Conservation (phyloP, 2,113 vertebrate genomes). For the Cephalopterus ornatus region DNA sequence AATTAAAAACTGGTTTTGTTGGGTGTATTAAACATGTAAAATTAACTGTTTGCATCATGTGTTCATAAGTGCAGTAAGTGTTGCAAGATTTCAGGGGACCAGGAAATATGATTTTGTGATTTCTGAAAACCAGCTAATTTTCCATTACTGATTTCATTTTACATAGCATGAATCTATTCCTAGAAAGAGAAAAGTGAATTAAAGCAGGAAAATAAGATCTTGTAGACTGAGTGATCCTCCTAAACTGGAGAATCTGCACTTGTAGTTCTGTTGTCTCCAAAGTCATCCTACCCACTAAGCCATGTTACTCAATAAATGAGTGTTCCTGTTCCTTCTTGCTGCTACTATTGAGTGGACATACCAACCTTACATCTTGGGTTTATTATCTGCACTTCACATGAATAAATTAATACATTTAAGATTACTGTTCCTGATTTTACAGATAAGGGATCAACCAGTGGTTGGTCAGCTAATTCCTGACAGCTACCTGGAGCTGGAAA, state of each 20-base stretch:
- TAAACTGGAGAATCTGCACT: not conserved
- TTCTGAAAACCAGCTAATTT: not conserved
- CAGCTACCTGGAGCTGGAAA: conserved; percentile 93
- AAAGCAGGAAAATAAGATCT: not conserved
- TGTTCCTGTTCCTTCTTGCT: not conserved
- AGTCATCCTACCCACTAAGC: not conserved
- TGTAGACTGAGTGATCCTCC: not conserved
- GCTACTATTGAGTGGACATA: not conserved
- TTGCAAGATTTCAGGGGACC: not conserved
- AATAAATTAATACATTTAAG: not conserved
- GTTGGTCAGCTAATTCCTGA: conserved; percentile 96
- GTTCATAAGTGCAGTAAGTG: not conserved
- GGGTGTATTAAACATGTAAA: not conserved
- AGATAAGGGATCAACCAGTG: conserved; percentile 93
- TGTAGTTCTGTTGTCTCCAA: not conserved
- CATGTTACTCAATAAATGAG: not conserved
- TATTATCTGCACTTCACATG: not conserved
- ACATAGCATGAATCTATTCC: not conserved
- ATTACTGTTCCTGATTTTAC: conserved; percentile 41
- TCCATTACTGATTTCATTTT: not conserved
- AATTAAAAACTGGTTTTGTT: not conserved
- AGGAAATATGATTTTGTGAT: not conserved
- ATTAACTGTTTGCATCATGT: not conserved
- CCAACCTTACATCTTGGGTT: not conserved
- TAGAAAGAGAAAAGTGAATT: not conserved